Evolutionary conservation across 2,797 vertebrate species (phyloP), one percentile per base, ranked within the genome.

Genomic region (Numenius phaeopus): DNA sequence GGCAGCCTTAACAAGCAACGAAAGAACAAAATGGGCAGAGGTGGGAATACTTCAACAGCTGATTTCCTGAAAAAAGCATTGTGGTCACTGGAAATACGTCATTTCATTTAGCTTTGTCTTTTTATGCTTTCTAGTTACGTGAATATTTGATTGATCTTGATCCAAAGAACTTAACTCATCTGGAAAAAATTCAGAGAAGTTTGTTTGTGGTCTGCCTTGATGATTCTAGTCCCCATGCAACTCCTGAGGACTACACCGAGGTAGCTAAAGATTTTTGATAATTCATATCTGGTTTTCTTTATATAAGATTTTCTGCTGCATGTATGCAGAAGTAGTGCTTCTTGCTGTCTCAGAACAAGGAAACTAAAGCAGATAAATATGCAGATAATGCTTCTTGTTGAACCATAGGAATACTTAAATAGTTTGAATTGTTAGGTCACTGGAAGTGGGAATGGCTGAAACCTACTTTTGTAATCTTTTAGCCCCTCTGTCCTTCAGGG

Each of bases 131-230:
- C 40, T 94, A 99, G 99, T 97, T 98, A 87, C 98, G 99, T 77
- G 98, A 99, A 50, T 98, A 99, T 98, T 99, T 99, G 76, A 99
- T 99, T 88, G 95, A 91, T 92, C 98, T 99, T 66, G 99, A 99
- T 98, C 98, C 99, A 84, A 98, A 98, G 94, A 99, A 99, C 89
- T 96, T 99, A 95, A 97, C 94, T 83, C 96, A 98, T 54, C 98
- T 99, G 96, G 99, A 99, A 97, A 99, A 98, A 95, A 99, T 99
- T 97, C 99, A 99, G 97, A 99, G 98, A 96, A 98, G 99, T 92
- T 89, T 99, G 97, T 98, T 99, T 62, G 90, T 98, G 34, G 39
- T 99, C 44, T 98, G 97, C 32, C 96, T 99, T 39, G 99, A 99
- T 86, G 99, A 99, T 80, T 34, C 94, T 4, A 98, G 98, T 94